Evolutionary conservation across 2,888 invertebrate genomes (phyloP).

Genomic region (Luffia ferchaultella): DNA sequence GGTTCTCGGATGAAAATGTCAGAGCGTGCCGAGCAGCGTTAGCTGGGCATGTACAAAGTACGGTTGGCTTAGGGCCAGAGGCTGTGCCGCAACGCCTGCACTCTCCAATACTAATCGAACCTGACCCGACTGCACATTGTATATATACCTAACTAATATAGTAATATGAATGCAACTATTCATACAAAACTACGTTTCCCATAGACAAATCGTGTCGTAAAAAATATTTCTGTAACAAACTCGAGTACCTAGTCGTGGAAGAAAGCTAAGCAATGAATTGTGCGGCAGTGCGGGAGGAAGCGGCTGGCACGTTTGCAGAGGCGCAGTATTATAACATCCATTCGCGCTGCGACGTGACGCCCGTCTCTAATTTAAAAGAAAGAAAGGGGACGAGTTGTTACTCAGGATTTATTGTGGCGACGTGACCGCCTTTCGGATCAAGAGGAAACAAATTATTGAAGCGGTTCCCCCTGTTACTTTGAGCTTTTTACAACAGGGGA

Average conservation of each 20-base stretch:
- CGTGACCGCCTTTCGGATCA: not conserved
- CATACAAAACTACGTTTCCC: no score
- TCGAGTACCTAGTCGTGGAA: no score
- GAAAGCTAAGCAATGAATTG: not conserved
- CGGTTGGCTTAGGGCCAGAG: no score
- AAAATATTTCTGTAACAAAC: no score
- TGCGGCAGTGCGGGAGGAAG: not conserved
- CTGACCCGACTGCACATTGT: no score
- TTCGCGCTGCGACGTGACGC: constrained; percentile 1
- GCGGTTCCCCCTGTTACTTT: not conserved
- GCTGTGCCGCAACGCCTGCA: not conserved
- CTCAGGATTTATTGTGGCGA: not conserved
- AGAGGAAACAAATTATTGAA: not conserved
- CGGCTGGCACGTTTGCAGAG: not conserved
- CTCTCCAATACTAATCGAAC: not conserved
- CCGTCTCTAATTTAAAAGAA: not conserved
- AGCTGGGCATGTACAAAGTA: no score
- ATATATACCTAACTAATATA: no score
- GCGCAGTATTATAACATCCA: not conserved
- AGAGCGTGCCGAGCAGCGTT: no score
- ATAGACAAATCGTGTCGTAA: no score
- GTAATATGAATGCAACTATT: no score
- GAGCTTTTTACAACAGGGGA: not conserved
- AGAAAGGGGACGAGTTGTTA: not conserved
- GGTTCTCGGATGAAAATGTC: no score